Percentiles rank a stretch among this genome's conserved stretches.
Evolutionary conservation across 2,113 vertebrate genomes (phyloP).

Genomic region (Aix galericulata): DNA sequence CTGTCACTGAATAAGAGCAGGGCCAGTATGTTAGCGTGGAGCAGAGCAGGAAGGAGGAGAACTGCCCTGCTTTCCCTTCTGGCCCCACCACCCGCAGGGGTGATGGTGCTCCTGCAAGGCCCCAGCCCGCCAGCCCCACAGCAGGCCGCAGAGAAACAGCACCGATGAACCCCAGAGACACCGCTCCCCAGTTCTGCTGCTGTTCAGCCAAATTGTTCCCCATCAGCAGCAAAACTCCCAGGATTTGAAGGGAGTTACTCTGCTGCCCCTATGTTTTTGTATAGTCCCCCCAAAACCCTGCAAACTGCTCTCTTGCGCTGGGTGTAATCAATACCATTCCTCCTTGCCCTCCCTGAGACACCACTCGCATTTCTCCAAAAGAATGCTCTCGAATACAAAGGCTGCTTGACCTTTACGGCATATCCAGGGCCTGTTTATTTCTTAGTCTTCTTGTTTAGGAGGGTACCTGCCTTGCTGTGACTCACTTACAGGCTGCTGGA

Average conservation of each 20-base stretch:
- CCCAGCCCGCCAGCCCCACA: not conserved
- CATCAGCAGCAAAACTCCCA: not conserved
- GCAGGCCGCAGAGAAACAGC: not conserved
- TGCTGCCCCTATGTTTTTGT: not conserved
- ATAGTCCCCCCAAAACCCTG: not conserved
- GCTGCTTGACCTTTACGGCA: not conserved
- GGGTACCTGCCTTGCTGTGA: slow-evolving; percentile 27
- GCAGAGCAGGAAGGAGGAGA: not conserved
- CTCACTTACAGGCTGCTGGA: not conserved
- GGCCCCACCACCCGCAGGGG: not conserved
- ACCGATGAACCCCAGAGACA: not conserved
- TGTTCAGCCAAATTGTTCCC: not conserved
- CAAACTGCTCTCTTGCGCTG: not conserved
- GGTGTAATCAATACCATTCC: not conserved
- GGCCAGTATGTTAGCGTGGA: not conserved
- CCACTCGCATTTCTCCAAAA: not conserved
- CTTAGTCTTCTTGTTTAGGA: not conserved
- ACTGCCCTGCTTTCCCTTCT: not conserved
- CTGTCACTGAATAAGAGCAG: not conserved
- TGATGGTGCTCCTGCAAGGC: not conserved
- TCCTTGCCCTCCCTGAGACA: not conserved
- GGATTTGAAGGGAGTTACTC: not conserved
- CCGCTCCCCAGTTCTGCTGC: not conserved
- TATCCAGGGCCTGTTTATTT: not conserved
- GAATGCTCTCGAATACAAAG: not conserved